Evolutionary conservation across 2,797 vertebrate genomes (phyloP).

Genomic region (Chrosomus eos): DNA sequence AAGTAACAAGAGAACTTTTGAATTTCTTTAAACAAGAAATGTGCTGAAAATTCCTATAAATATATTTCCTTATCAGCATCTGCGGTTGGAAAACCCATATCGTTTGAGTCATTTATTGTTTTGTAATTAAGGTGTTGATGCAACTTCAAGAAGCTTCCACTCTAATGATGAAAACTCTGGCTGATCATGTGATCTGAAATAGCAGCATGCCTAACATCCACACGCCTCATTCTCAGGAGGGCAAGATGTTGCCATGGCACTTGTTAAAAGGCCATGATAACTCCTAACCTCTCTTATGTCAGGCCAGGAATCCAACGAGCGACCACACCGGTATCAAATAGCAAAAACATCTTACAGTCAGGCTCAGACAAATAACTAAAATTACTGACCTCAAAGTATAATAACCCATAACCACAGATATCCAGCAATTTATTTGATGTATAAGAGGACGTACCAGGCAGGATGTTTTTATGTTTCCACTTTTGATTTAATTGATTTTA

Average conservation of each 20-base stretch:
- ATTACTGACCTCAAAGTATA: neutral
- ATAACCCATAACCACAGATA: neutral
- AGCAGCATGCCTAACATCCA: conserved; percentile 24
- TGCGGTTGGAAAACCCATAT: no score
- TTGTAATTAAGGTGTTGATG: neutral
- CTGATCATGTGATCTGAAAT: conserved; percentile 30
- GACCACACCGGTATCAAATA: conserved; percentile 6
- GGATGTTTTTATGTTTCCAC: neutral
- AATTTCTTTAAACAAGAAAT: no score
- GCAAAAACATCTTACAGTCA: neutral
- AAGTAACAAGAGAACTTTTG: no score
- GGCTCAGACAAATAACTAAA: neutral
- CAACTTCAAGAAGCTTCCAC: conserved; percentile 9
- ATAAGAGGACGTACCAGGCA: neutral
- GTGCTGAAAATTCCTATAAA: no score
- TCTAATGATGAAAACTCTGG: neutral
- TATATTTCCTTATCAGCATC: neutral
- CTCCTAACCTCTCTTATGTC: conserved; percentile 30
- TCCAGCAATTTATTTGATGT: neutral
- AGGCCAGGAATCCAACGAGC: conserved; percentile 16
- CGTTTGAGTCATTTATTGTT: neutral
- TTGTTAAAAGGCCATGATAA: conserved; percentile 24
- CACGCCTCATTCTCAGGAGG: neutral
- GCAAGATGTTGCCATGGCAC: conserved; percentile 15
- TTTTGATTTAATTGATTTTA: neutral